Evolutionary conservation across 2,888 invertebrate genomes (phyloP), one percentile per base, ranked within the genome.

Genomic region (Chrysolina oricalcia): DNA sequence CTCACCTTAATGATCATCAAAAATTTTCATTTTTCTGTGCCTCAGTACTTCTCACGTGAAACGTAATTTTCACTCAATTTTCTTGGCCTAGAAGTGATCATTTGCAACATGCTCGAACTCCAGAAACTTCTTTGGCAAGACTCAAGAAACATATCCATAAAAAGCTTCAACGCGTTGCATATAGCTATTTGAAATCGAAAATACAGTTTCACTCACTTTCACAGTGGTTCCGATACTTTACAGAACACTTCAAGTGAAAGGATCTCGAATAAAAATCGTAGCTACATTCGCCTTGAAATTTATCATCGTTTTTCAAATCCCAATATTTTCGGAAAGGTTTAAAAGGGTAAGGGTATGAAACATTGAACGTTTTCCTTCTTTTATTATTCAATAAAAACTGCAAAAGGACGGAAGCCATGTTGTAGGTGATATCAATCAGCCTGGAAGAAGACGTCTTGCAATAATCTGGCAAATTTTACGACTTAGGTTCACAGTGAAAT

Each of bases 281-380:
- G 8, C 21, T 11, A 19, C 53, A 5, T 43, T 15, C 43, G 11
- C 3, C 15, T 19, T 50, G 35, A 35, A 27, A 35, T 35, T 17
- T 59, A 59, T 59, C 35, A 6, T n/a, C 59, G 35, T 59, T 59
- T 15, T n/a, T 59, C 59, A 59, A 59, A 59, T 59, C 27, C 59
- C 27, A 59, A 59, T 59, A 59, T 59, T 59, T 59, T 35, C 59
- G 59, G n/a, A 35, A 59, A 35, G 59, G 59, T 27, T 6, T 27
- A 35, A 59, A 59, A 59, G 59, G 59, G 59, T 35, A 59, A 27
- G 35, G 15, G 59, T 59, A 59, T 59, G 35, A 35, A 59, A 35
- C 59, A 59, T 59, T 59, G 23, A 59, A 27, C 27, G 35, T 59
- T 59, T 59, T 15, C 27, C 2, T 59, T n/a, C 35, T 27, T 59